Evolutionary conservation across 2,888 invertebrate genomes (phyloP).

Genomic region (Molanna angustata): DNA sequence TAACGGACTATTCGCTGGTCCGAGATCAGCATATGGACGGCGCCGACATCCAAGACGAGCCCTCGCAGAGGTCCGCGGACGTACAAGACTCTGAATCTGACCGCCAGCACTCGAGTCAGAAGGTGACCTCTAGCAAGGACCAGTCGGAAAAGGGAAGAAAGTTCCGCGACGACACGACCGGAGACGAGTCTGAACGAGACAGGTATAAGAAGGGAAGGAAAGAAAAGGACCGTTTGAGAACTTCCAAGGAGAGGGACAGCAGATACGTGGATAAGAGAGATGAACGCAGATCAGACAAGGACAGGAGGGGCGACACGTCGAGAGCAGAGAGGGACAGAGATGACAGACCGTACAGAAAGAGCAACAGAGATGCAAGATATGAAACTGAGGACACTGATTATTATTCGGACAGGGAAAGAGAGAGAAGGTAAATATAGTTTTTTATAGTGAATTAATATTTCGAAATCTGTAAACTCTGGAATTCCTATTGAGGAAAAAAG

Average conservation of each 20-base stretch:
- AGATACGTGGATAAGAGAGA: constrained; percentile 42
- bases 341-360: constrained; percentile 42
- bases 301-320: constrained; percentile 41
- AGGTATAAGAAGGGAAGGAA: constrained; percentile 38
- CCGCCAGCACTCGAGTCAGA: constrained; percentile 37
- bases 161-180: constrained; percentile 44
- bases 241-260: constrained; percentile 28
- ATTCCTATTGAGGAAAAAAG: no score
- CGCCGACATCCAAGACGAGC: constrained; percentile 43
- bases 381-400: constrained; percentile 68
- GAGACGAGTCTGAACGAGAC: constrained; percentile 50
- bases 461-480: no score
- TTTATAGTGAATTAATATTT: no score
- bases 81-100: constrained; percentile 41
- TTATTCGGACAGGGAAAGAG: constrained; percentile 58
- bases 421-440: constrained; percentile 50
- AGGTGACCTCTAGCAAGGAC: constrained; percentile 5
- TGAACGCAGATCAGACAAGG: constrained; percentile 40
- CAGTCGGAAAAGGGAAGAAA: constrained; percentile 29
- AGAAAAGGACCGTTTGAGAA: constrained; percentile 28
- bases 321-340: constrained; percentile 40
- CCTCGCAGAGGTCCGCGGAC: constrained; percentile 40
- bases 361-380: constrained; percentile 52
- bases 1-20: constrained; percentile 43
- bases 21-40: constrained; percentile 55